A percentile compares a stretch with the other conserved stretches of the same genome.
phyloP scores from a whole-genome alignment of 2,888 invertebrate genomes.

The Amiota minor region DNA sequence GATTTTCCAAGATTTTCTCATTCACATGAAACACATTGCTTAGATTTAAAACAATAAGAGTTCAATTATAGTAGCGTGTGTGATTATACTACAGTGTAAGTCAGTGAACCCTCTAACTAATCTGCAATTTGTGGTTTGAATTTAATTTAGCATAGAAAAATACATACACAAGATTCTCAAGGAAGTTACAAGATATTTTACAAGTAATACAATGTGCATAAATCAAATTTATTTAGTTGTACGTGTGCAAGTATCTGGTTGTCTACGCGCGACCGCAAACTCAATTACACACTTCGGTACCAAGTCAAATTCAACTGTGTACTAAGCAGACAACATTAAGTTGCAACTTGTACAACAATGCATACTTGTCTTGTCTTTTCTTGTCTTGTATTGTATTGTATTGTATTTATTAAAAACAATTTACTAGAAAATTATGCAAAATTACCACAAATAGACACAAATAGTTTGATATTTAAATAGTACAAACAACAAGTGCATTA shows the following conservation, averaged over 20 bases:
- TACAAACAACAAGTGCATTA: slow-evolving; percentile 17
- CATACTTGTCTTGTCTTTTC: no score
- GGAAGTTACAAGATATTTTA: slow-evolving; percentile 10
- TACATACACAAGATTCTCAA: slow-evolving; percentile 9
- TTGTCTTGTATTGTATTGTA: not conserved
- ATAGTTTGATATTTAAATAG: not conserved
- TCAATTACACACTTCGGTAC: slow-evolving; percentile 18
- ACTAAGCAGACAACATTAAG: slow-evolving; percentile 4
- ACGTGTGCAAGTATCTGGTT: no score
- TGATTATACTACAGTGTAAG: no score
- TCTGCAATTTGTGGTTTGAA: not conserved
- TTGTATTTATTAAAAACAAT: slow-evolving; percentile 22
- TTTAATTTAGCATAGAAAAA: not conserved
- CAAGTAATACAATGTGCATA: not conserved
- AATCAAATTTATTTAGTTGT: slow-evolving; percentile 2
- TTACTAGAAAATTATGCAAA: slow-evolving; percentile 15
- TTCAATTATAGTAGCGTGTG: no score
- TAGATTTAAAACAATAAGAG: no score
- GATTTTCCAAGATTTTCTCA: no score
- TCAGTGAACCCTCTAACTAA: no score
- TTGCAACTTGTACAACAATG: not conserved
- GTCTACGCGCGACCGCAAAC: slow-evolving; percentile 22
- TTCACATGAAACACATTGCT: no score
- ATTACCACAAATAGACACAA: not conserved
- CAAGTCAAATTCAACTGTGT: not conserved